phyloP scores from a whole-genome alignment of 1,140 invertebrate genomes.

The Triops longicaudatus region DNA sequence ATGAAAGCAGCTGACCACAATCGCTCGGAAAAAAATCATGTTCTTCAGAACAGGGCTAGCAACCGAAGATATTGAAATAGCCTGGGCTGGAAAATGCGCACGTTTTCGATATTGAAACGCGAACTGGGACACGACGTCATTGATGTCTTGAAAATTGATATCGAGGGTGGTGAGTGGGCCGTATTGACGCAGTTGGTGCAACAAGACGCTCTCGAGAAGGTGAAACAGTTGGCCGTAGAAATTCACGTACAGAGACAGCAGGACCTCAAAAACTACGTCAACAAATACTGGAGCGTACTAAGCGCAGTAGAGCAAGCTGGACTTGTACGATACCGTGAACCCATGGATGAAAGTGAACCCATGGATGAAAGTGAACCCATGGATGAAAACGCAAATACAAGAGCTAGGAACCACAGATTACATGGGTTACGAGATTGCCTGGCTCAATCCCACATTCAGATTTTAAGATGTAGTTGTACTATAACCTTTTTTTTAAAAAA shows the following conservation, averaged over 20 bases:
- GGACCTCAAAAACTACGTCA: not conserved
- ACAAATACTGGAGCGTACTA: not conserved
- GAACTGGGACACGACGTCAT: slow-evolving; percentile 25
- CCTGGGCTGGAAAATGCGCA: slow-evolving; percentile 16
- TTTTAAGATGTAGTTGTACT: not conserved
- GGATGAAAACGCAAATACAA: not conserved
- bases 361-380: slow-evolving; percentile 18
- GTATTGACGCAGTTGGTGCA: slow-evolving; percentile 29
- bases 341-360: slow-evolving; percentile 20
- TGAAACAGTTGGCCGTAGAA: slow-evolving; percentile 24
- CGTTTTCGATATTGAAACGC: not conserved
- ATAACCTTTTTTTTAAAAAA: not conserved
- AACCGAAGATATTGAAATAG: not conserved
- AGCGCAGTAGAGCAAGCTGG: slow-evolving; percentile 12
- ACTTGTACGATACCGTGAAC: slow-evolving; percentile 20
- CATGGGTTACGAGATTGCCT: slow-evolving; percentile 23
- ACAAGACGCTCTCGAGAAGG: slow-evolving; percentile 19
- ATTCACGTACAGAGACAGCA: slow-evolving; percentile 19
- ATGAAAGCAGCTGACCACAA: slow-evolving; percentile 18
- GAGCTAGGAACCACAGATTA: not conserved
- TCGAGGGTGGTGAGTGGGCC: slow-evolving; percentile 30
- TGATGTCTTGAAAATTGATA: slow-evolving; percentile 31
- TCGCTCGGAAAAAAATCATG: not conserved
- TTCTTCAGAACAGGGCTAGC: slow-evolving; percentile 18
- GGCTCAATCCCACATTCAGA: slow-evolving; percentile 16